A percentile compares a stretch with the other conserved stretches of the same genome.
These are phyloP conservation scores for Caenorhabditis parvicauda DNA, from an alignment of 2,888 invertebrate genomes.

Conservation along the genomic window DNA sequence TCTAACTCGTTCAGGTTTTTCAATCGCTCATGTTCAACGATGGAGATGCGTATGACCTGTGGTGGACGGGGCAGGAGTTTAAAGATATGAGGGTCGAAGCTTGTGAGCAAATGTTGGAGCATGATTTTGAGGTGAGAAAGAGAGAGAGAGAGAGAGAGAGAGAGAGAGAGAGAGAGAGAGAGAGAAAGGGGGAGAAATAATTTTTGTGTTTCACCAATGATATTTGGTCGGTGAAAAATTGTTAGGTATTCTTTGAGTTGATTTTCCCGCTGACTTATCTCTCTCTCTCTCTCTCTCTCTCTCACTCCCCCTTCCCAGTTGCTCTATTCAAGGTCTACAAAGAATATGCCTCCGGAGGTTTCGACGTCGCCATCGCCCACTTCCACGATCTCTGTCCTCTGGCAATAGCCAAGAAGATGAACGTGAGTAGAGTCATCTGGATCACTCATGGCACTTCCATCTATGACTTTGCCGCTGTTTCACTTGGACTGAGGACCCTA, in stretches of 20 bases:
- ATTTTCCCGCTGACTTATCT: not conserved
- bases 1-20: conserved; percentile 44
- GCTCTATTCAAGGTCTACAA: conserved; percentile 19
- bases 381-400: conserved; percentile 60
- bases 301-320: not conserved
- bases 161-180: no score
- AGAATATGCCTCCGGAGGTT: conserved; percentile 37
- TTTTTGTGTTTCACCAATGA: no score
- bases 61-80: conserved; percentile 62
- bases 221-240: no score
- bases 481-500: conserved; percentile 52
- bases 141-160: no score
- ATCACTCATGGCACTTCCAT: conserved; percentile 59
- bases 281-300: no score
- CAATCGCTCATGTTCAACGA: conserved; percentile 61
- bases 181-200: no score
- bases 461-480: conserved; percentile 54
- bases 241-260: no score
- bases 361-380: conserved; percentile 60
- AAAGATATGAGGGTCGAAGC: conserved; percentile 59
- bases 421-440: conserved; percentile 54
- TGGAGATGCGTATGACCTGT: conserved; percentile 58
- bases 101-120: conserved; percentile 57
- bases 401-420: conserved; percentile 51
- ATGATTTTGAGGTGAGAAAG: conserved; percentile 21